These are phyloP conservation scores for Pandion haliaetus DNA, from an alignment of 2,113 vertebrate genomes.

Conservation along the genomic window DNA sequence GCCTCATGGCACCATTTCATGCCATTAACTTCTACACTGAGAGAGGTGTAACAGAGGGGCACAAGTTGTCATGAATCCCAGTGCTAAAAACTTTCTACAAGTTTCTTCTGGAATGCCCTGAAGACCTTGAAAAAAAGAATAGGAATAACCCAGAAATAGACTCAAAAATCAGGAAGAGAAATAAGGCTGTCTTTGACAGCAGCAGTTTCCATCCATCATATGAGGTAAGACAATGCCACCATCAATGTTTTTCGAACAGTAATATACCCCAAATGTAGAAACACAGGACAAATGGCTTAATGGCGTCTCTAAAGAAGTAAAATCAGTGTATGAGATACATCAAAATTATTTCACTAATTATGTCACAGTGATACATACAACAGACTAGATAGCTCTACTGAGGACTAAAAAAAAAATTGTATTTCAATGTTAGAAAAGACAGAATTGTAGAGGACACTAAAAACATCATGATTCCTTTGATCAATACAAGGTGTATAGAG, in stretches of 20 bases:
- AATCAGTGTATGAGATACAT: neutral
- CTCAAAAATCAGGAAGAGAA: neutral
- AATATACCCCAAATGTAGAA: neutral
- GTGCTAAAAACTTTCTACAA: neutral
- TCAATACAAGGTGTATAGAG: neutral
- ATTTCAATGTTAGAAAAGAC: neutral
- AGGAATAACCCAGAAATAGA: neutral
- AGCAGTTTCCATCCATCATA: neutral
- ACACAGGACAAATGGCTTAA: neutral
- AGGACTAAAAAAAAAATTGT: neutral
- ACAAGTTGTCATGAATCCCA: neutral
- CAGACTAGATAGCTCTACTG: neutral
- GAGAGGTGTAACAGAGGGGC: neutral
- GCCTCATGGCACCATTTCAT: neutral
- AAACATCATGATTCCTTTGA: neutral
- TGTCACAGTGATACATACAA: neutral
- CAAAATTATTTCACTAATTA: neutral
- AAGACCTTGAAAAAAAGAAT: neutral
- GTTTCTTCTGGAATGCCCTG: neutral
- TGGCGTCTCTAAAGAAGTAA: neutral
- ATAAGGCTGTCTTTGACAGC: neutral
- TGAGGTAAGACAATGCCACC: conserved; percentile 4
- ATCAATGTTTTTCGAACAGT: neutral
- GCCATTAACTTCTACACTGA: neutral
- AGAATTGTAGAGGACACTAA: neutral